Evolutionary conservation across 1,140 invertebrate species (phyloP).

Genomic region (Hylaeus anthracinus): DNA sequence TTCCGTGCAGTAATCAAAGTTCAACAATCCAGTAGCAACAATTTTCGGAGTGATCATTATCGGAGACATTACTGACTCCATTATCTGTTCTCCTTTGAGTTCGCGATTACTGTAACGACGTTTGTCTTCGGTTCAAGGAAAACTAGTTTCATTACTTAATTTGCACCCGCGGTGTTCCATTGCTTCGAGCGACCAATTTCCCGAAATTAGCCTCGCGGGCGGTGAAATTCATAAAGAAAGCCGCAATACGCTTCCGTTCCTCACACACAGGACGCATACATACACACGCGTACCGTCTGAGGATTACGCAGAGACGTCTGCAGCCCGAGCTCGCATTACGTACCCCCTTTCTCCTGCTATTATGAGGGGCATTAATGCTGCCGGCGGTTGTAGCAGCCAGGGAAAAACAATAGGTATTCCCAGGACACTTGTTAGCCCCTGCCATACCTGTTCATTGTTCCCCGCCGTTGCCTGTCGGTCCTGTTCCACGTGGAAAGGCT

Average conservation of each 20-base stretch:
- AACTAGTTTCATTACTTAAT: background rate
- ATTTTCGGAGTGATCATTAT: no score
- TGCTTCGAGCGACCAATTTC: background rate
- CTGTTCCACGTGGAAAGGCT: background rate
- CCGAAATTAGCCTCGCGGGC: constrained; percentile 12
- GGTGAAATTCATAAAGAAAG: constrained; percentile 24
- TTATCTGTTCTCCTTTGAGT: no score
- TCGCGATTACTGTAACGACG: no score
- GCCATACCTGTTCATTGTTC: constrained; percentile 44
- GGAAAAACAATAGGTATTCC: constrained; percentile 59
- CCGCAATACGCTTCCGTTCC: background rate
- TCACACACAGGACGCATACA: background rate
- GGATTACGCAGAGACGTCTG: constrained; percentile 13
- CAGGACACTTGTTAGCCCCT: constrained; percentile 47
- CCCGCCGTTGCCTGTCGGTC: background rate
- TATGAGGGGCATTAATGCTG: constrained; percentile 47
- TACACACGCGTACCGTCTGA: background rate
- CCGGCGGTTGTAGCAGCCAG: constrained; percentile 36
- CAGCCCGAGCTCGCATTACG: constrained; percentile 25
- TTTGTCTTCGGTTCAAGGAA: background rate
- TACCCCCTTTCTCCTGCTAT: constrained; percentile 26
- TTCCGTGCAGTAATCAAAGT: no score
- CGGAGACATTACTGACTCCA: no score
- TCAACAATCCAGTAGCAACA: no score
- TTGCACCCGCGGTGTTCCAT: background rate